A percentile compares a stretch with the other conserved stretches of the same genome.
phyloP scores from a whole-genome alignment of 2,797 vertebrate species.

The Avahi laniger region DNA sequence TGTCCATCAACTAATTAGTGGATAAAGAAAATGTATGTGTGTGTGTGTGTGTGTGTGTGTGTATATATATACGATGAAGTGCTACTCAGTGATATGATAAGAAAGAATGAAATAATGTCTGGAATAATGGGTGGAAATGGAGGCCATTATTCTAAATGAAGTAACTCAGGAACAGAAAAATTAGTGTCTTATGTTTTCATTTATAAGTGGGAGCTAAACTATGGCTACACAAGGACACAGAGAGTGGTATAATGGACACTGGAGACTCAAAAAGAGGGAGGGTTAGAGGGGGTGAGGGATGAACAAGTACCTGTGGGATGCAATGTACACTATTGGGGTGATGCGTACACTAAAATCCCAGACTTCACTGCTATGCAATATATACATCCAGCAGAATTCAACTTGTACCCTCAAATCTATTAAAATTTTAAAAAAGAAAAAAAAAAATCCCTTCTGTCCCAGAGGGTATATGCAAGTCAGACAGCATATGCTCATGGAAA shows the following conservation, averaged over 20 bases:
- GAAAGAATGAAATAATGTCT: not conserved
- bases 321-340: not conserved
- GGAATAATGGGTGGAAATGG: not conserved
- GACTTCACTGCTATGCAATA: not conserved
- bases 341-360: not conserved
- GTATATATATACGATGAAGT: not conserved
- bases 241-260: not conserved
- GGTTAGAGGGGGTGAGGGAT: not conserved
- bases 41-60: too few species aligned
- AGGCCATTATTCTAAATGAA: not conserved
- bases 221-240: not conserved
- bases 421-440: not conserved
- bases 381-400: not conserved
- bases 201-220: not conserved
- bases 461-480: not conserved
- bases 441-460: not conserved
- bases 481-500: not conserved
- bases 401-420: not conserved
- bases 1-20: not conserved
- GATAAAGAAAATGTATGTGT: not conserved
- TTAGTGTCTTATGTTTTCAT: not conserved
- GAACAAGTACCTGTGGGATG: not conserved
- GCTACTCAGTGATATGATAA: not conserved
- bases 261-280: not conserved
- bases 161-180: not conserved